Evolutionary conservation across 37 sponge, comb jelly and placozoan genomes (phyloP).

Genomic region (Halisarca cf. caerulea): DNA sequence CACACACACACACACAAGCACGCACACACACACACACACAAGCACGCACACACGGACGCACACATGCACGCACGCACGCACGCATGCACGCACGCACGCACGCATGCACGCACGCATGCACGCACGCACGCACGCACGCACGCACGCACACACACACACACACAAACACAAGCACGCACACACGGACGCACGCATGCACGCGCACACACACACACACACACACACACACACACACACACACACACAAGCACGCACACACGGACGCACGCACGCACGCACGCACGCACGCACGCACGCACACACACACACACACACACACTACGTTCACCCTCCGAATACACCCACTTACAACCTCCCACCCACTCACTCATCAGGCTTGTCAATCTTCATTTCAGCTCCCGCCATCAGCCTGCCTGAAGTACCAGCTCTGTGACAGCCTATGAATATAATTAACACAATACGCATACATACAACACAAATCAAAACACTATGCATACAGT

Average conservation of each 20-base stretch:
- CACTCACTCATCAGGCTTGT: slow-evolving; percentile 70
- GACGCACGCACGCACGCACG: not conserved
- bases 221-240: not conserved
- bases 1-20: not conserved
- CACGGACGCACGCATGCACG: not conserved
- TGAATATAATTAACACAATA: not conserved
- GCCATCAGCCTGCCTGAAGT: slow-evolving; percentile 70
- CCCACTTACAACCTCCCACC: not conserved
- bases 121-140: slow-evolving; percentile 4
- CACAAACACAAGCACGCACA: not conserved
- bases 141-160: slow-evolving; percentile 9
- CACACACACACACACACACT: slow-evolving; percentile 23
- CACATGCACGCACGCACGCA: not conserved
- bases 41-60: slow-evolving; percentile 1
- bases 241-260: slow-evolving; percentile 6
- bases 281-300: not conserved
- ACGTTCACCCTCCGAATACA: no score
- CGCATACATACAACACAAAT: not conserved
- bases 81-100: not conserved
- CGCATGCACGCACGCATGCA: not conserved
- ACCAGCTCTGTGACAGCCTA: slow-evolving; percentile 15
- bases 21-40: not conserved
- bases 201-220: slow-evolving; percentile 3
- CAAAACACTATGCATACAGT: no score
- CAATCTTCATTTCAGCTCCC: slow-evolving; percentile 86